Evolutionary conservation across 2,888 invertebrate genomes (phyloP), one percentile per base, ranked within the genome.

Genomic region (Drosophila prostipennis): DNA sequence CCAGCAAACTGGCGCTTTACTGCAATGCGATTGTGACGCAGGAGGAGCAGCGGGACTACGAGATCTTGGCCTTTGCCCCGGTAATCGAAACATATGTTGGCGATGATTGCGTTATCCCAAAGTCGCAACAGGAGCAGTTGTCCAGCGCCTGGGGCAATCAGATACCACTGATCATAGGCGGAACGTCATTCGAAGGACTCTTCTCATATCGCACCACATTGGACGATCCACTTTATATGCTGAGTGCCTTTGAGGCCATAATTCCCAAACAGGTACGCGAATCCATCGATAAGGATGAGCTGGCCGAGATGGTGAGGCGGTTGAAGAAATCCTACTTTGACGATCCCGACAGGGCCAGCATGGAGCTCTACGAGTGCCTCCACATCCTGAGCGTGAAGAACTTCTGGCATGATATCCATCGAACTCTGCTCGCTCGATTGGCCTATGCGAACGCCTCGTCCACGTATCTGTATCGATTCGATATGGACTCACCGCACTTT

Each of bases 341-440:
- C 0, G 76, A 78, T 11, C 75, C 72, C 6, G 57, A 72, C 0
- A 73, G 87, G 0, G 32, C 26, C 46, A 59, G 52, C 61, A 81
- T 81, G 80, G 84, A 81, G 37, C 63, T 81, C 2, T 80, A 58
- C 29, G 80, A 81, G 52, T 87, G 87, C 19, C 63, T 87, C 6
- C 81, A 84, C 7, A 29, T 81, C 3, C 40, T 81, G 40, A 87
- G 80, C 19, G 36, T 83, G 8, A 81, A 81, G 69, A 72, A 87
- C 51, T 92, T 92, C 55, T 92, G 91, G 92, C 92, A 92, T 61
- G 91, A 89, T 53, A 90, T 92, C 26, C 91, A 92, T 58, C 87
- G 92, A 0, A 86, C 91, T 0, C 26, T 91, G 32, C 73, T 87
- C 13, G 86, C 89, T 0, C 85, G 92, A 0, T 34, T 58, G 23